phyloP scores from a whole-genome alignment of 2,888 invertebrate genomes.

The Heteromurus nitidus region DNA sequence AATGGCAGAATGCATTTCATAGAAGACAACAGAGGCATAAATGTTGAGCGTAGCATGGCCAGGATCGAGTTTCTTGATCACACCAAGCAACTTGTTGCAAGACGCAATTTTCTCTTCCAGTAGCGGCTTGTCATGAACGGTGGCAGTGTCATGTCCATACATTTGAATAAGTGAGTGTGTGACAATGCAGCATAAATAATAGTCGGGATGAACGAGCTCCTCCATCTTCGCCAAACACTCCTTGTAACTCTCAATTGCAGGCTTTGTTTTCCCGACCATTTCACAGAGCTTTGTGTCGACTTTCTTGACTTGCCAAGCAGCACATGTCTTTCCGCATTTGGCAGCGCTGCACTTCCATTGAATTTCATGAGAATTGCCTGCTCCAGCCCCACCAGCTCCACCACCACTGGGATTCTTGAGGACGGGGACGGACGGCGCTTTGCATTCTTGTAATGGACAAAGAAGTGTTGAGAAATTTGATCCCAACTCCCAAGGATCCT shows the following conservation, averaged over 20 bases:
- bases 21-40: conserved; percentile 86
- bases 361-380: conserved; percentile 52
- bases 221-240: conserved; percentile 83
- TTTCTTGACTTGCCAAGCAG: conserved; percentile 72
- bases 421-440: conserved; percentile 59
- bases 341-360: conserved; percentile 70
- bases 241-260: conserved; percentile 74
- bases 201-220: conserved; percentile 87
- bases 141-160: conserved; percentile 80
- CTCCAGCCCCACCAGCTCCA: neutral
- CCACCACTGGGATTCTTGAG: conserved; percentile 28
- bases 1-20: conserved; percentile 79
- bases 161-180: conserved; percentile 89
- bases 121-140: conserved; percentile 61
- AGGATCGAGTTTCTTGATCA: conserved; percentile 75
- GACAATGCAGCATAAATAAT: conserved; percentile 88
- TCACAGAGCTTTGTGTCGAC: conserved; percentile 71
- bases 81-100: conserved; percentile 75
- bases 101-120: conserved; percentile 70
- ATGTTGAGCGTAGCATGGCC: conserved; percentile 79
- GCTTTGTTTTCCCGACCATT: conserved; percentile 69
- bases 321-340: conserved; percentile 70
- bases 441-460: conserved; percentile 70
- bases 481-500: conserved; percentile 70
- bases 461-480: conserved; percentile 72